Evolutionary conservation across 2,113 vertebrate species (phyloP), one percentile per base, ranked within the genome.

Genomic region (Engystomops pustulosus): DNA sequence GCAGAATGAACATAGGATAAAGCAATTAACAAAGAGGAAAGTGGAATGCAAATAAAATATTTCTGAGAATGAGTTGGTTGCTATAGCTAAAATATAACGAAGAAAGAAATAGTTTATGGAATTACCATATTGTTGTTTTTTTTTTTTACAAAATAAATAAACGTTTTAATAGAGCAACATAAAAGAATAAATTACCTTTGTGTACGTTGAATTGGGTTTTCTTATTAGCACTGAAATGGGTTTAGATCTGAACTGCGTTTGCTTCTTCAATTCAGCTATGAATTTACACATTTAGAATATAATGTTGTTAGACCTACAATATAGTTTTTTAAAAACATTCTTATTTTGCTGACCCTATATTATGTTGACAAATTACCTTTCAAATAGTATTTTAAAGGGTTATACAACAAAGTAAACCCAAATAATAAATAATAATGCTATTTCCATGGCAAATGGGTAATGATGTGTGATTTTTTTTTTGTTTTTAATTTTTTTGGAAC

Each of bases 1-100:
- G 94, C 93, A 87, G 10, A 95, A 94, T 90, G 92, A 91, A 94
- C 93, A 90, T 94, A 89, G 93, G 94, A 94, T 94, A 95, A 93
- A 93, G 93, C 93, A 94, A 89, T 92, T 92, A 91, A 93, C 91
- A 91, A 90, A 91, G 87, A 86, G 88, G 91, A 92, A 94, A 92
- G 91, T 93, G 91, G 89, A 90, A 86, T 93, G 86, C 91, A 90
- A 93, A 93, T 91, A 90, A 93, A 91, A 91, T 90, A 91, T 87
- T 87, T 89, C 81, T 87, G 32, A 85, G 60, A 85, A 79, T 79
- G 68, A 79, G 32, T 85, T 85, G 83, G 75, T 85, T 49, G 68
- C 49, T 27, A 85, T 49, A 79, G 36, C 65, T 78, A 84, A 79
- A 53, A 69, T 70, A 60, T 74, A 74, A 82, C 60, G 10, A 69